Base-by-base conservation (phyloP, 2,113 vertebrate species). In the pig (Sus scrofa) region DNA sequence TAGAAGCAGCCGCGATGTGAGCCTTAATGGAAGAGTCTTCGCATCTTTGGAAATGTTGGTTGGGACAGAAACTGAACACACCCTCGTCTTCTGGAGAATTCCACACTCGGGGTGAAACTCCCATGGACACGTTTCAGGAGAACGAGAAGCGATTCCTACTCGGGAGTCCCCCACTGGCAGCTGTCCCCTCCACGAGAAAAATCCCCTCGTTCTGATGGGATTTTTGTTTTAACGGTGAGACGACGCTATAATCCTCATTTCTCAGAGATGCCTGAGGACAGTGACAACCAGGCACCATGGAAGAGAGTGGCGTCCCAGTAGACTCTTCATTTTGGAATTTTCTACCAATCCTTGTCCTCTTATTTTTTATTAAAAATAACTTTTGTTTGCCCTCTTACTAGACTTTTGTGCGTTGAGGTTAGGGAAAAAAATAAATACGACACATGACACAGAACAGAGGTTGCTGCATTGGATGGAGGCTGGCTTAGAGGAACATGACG, bases 1-100 rank as follows among this genome's bases (percentile, higher is more conserved):
- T 12, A 1, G 52, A 20, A 34, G 56, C 0, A 0, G 3, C 11
- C 1, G 60, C 8, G 67, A 19, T 3, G 1, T 0, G 18, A 11
- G 5, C 39, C 19, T 77, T 67, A 19, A 2, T 5, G 26, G 6
- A 2, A n/a, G 68, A n/a, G 68, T 32, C 67, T 34, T 26, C 54
- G 32, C 56, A 71, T 67, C 58, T 84, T 54, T 8, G 1, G 4
- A 50, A 63, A 37, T 3, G 32, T 11, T 50, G 30, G 73, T 2
- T 6, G 34, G 27, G 74, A 34, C 65, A 22, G 62, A 52, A n/a
- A 32, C 4, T 8, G 9, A 18, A 19, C 52, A 50, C 7, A 15
- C 12, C 81, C 34, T 68, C 13, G 16, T 27, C 12, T 82, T 75
- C 30, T 16, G 1, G 60, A 71, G 60, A 62, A 60, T 4, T 20